A percentile compares a stretch with the other conserved stretches of the same genome.
Conservation (phyloP, 2,797 vertebrate species). For the Okamejei kenojei region DNA sequence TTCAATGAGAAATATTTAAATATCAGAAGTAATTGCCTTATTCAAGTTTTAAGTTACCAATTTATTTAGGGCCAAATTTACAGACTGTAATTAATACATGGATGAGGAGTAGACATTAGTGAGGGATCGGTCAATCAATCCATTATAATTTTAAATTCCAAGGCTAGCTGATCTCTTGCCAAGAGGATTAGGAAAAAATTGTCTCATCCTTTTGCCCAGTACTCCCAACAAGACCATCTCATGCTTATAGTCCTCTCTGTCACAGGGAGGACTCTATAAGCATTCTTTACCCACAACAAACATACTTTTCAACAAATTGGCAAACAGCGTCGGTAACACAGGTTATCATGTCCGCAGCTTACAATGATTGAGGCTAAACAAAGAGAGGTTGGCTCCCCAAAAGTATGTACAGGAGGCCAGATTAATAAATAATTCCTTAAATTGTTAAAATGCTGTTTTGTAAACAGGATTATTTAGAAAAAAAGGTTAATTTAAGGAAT, state of each 20-base stretch:
- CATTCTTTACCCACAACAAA: background rate
- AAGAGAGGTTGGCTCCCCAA: background rate
- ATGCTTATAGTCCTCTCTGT: background rate
- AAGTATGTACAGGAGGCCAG: background rate
- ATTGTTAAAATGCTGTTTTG: background rate
- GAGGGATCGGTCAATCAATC: background rate
- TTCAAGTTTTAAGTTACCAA: background rate
- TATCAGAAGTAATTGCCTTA: background rate
- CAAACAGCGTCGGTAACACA: background rate
- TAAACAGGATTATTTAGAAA: background rate
- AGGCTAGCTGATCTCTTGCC: background rate
- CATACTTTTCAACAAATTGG: background rate
- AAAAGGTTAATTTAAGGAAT: background rate
- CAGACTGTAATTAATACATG: background rate
- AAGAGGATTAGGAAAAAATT: background rate
- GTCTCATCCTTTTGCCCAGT: background rate
- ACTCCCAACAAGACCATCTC: background rate
- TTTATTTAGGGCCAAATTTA: background rate
- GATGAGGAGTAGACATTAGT: background rate
- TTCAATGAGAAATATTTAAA: background rate
- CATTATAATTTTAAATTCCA: background rate
- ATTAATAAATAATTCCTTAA: background rate
- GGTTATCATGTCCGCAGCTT: background rate
- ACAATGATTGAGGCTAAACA: background rate
- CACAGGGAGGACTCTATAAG: background rate